A percentile compares a stretch with the other conserved stretches of the same genome.
Conservation (phyloP, 2,797 vertebrate species). For the Myotis findleyi region DNA sequence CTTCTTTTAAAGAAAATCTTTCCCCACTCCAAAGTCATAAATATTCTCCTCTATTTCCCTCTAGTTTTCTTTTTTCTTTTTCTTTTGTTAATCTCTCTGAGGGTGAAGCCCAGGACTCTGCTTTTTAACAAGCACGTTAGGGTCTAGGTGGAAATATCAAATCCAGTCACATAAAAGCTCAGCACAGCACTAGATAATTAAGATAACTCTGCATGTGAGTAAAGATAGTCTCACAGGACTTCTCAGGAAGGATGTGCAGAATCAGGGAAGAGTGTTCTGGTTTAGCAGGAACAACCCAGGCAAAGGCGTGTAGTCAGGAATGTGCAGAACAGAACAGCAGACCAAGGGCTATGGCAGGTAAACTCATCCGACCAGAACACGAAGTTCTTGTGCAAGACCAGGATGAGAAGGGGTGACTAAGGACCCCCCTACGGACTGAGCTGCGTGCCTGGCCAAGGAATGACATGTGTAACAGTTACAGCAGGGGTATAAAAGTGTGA, state of each 20-base stretch:
- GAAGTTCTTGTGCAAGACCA: neutral
- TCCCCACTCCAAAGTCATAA: neutral
- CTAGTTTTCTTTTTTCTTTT: neutral
- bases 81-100: neutral
- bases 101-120: neutral
- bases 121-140: neutral
- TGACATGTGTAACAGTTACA: neutral
- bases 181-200: neutral
- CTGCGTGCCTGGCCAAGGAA: neutral
- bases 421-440: neutral
- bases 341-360: neutral
- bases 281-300: neutral
- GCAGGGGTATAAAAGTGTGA: neutral
- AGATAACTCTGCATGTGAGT: neutral
- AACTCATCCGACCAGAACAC: neutral
- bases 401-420: neutral
- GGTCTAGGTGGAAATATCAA: neutral
- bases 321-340: neutral
- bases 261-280: neutral
- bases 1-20: neutral
- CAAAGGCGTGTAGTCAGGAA: neutral
- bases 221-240: neutral
- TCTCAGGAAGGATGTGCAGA: neutral
- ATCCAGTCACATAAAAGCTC: neutral
- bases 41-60: conserved; percentile 10